phyloP scores from a whole-genome alignment of 2,113 vertebrate species.

The Etia nguti region DNA sequence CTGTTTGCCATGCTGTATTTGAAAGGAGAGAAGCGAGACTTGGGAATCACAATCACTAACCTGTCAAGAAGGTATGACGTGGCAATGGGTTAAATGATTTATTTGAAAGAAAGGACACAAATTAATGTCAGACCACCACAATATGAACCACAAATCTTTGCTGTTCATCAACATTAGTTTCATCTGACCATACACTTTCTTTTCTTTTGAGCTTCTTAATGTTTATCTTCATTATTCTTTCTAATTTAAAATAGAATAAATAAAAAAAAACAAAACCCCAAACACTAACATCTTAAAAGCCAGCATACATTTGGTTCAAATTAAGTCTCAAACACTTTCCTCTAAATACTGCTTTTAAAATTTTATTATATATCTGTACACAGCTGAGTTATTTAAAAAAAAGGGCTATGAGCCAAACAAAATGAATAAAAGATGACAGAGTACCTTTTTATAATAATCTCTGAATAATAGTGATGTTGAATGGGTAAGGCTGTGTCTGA shows the following conservation, averaged over 20 bases:
- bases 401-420: background rate
- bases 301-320: background rate
- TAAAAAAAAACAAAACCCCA: background rate
- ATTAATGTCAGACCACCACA: too few species aligned
- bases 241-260: background rate
- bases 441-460: background rate
- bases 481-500: background rate
- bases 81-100: too few species aligned
- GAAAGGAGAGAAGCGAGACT: too few species aligned
- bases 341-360: background rate
- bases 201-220: background rate
- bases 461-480: background rate
- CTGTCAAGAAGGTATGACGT: too few species aligned
- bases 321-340: background rate
- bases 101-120: too few species aligned
- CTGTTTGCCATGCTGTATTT: too few species aligned
- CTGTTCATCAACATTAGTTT: background rate
- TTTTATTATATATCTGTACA: background rate
- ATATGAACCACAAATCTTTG: too few species aligned
- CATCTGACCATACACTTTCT: background rate
- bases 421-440: background rate
- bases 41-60: too few species aligned
- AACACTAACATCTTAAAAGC: background rate
- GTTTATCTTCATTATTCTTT: background rate
- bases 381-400: background rate